Evolutionary conservation across 2,888 invertebrate species (phyloP), one percentile per base, ranked within the genome.

Genomic region (Criorhina ranunculi): DNA sequence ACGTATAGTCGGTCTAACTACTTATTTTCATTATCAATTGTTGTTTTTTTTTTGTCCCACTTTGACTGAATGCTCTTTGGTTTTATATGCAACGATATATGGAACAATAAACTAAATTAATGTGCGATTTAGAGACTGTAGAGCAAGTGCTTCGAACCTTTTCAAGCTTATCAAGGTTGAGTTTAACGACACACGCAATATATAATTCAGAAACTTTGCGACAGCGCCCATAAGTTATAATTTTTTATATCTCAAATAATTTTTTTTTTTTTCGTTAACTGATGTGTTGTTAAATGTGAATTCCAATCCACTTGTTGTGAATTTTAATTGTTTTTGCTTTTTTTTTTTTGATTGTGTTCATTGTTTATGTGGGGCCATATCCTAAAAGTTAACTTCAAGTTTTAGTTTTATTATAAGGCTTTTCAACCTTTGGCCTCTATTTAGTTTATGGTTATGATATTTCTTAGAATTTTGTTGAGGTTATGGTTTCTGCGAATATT

Each of bases 121-220:
- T 35, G 19, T 33, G 46, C 46, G 19, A 46, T 46, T 46, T 35
- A 17, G 15, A 62, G 44, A 17, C 9, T 15, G 62, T 31, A 5
- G 33, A 12, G 19, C 19, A 37, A 51, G 24, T 51, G 24, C 24
- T 66, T 11, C 51, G 51, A 66, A 66, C 66, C 37, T 66, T 51
- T 37, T 37, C 49, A 37, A n/a, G 33, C 19, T n/a, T 49, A 29
- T 51, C 29, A 66, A 66, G 66, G 49, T 29, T 66, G 33, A 19
- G 49, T 49, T 49, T 12, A 37, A 24, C 51, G 46, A 66, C 66
- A 40, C 51, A 37, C 51, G 66, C 37, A 49, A 37, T 64, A 37
- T 64, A 49, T 11, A 60, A 42, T 42, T 64, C 15, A 59, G 24
- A 42, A 15, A 12, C 12, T 11, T 11, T 60, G 8, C 12, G 29